phyloP scores from a whole-genome alignment of 2,888 invertebrate species.

The Cataglyphis altisquamis region DNA sequence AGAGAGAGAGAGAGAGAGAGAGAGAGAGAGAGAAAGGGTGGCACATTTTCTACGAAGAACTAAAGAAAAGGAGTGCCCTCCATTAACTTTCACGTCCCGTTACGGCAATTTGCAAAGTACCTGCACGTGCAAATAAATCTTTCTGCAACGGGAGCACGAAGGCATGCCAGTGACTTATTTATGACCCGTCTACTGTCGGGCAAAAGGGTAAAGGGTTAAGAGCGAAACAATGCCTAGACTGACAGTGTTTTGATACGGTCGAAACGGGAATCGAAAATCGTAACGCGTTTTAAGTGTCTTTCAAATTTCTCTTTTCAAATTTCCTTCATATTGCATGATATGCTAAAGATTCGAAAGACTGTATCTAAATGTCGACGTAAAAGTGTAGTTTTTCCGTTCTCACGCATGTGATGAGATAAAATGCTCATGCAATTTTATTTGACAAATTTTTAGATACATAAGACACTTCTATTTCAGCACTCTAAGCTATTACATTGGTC shows the following conservation, averaged over 20 bases:
- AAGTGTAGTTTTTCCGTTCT: not conserved
- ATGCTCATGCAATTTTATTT: not conserved
- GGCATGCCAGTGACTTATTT: conserved; percentile 74
- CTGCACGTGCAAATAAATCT: conserved; percentile 72
- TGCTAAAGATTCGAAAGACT: not conserved
- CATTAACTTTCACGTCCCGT: conserved; percentile 73
- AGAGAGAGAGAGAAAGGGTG: not conserved
- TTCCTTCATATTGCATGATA: not conserved
- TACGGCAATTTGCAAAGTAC: conserved; percentile 79
- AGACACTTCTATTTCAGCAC: not conserved
- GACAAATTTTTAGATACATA: not conserved
- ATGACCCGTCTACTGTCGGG: conserved; percentile 66
- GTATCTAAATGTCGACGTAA: not conserved
- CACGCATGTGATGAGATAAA: not conserved
- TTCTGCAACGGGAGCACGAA: conserved; percentile 58
- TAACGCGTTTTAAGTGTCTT: conserved; percentile 45
- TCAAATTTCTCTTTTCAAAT: not conserved
- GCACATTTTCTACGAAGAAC: conserved; percentile 36
- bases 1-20: not conserved
- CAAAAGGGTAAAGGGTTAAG: conserved; percentile 76
- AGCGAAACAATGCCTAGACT: conserved; percentile 76
- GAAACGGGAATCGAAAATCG: conserved; percentile 51
- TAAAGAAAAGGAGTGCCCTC: conserved; percentile 34
- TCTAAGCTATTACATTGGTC: not conserved
- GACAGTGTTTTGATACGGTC: conserved; percentile 78